A percentile compares a stretch with the other conserved stretches of the same genome.
These are phyloP conservation scores for Cherax quadricarinatus DNA, from an alignment of 1,140 invertebrate species.

Conservation along the genomic window DNA sequence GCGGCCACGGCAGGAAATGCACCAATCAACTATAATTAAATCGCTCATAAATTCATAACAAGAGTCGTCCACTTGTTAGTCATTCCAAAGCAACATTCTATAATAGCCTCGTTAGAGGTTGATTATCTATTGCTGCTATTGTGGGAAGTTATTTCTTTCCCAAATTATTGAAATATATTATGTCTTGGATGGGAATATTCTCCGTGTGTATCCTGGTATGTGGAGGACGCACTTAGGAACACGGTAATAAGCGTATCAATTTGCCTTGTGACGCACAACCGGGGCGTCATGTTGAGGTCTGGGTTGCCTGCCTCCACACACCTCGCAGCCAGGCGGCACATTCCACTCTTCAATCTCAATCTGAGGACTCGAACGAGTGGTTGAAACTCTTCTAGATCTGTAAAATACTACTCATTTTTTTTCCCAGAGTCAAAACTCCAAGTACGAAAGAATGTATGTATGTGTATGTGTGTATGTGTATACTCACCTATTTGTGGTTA, in stretches of 20 bases:
- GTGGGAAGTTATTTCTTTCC: neutral
- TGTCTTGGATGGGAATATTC: no score
- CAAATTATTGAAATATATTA: neutral
- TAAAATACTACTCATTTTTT: no score
- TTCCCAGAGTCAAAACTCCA: no score
- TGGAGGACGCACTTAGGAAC: neutral
- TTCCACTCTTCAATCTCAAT: no score
- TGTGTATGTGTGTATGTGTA: no score
- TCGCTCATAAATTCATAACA: constrained; percentile 30
- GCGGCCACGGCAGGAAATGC: constrained; percentile 44
- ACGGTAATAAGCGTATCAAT: neutral
- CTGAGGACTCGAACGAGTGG: no score
- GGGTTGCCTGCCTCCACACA: no score
- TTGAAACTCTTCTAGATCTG: no score
- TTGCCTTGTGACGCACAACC: neutral
- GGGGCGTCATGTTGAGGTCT: neutral
- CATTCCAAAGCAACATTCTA: neutral
- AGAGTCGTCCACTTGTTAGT: neutral
- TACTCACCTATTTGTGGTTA: no score
- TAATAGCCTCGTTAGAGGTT: neutral
- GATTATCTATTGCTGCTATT: constrained; percentile 3
- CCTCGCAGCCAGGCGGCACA: no score
- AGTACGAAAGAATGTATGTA: no score
- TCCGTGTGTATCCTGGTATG: no score
- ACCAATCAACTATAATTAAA: constrained; percentile 54